These are phyloP conservation scores for Melitaea cinxia DNA, from an alignment of 1,140 invertebrate species.

Conservation along the genomic window DNA sequence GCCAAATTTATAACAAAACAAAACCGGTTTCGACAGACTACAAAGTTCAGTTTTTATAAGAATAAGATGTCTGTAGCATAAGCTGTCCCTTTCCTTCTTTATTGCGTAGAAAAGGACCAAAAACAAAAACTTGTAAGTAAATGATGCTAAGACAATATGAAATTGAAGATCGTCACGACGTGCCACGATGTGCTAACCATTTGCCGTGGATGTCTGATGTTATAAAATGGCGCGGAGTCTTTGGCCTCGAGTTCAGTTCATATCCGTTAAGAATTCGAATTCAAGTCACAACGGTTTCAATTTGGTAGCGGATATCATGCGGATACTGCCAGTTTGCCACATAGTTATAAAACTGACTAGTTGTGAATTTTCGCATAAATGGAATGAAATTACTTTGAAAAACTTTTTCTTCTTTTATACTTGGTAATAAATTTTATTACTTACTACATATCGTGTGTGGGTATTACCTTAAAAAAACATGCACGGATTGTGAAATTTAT, in stretches of 20 bases:
- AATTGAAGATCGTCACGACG: neutral
- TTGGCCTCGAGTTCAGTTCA: slow-evolving; percentile 45
- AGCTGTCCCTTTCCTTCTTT: neutral
- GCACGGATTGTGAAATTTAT: too few relatives aligned
- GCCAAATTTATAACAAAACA: slow-evolving; percentile 12
- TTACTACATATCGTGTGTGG: too few relatives aligned
- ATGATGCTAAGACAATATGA: neutral
- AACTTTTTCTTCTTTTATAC: neutral
- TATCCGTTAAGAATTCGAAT: slow-evolving; percentile 66
- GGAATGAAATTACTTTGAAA: neutral
- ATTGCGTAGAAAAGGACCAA: neutral
- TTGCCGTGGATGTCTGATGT: slow-evolving; percentile 5
- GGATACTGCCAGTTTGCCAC: too few relatives aligned
- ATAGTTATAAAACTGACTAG: slow-evolving; percentile 1
- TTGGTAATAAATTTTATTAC: too few relatives aligned
- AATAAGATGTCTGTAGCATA: neutral
- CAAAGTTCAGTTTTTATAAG: neutral
- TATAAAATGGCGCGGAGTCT: slow-evolving; percentile 33
- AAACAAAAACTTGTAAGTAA: neutral
- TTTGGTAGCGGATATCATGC: slow-evolving; percentile 60
- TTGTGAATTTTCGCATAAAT: slow-evolving; percentile 8
- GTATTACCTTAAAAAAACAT: too few relatives aligned
- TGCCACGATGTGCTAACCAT: neutral
- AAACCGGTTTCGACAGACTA: slow-evolving; percentile 21
- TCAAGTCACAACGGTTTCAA: slow-evolving; percentile 58